Conservation (phyloP, 2,888 invertebrate species). For the Hirtodrosophila alboralis region DNA sequence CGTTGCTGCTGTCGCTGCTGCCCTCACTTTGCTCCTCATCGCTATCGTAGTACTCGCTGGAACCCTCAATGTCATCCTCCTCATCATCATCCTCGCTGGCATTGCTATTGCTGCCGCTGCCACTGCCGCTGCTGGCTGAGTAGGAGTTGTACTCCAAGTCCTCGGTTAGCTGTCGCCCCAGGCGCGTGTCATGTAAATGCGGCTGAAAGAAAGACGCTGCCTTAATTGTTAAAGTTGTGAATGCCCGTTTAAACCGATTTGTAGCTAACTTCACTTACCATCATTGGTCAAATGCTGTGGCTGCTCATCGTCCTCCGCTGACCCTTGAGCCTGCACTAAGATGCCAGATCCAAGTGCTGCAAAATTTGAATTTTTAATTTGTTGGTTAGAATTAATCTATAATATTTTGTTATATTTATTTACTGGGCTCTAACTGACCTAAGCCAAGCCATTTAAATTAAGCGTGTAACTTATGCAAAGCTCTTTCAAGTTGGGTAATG, state of each 20-base stretch:
- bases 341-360: slow-evolving; percentile 39
- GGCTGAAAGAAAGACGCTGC: slow-evolving; percentile 84
- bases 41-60: slow-evolving; percentile 79
- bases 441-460: slow-evolving; percentile 7
- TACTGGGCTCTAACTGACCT: slow-evolving; percentile 8
- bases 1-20: slow-evolving; percentile 74
- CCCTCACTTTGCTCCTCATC: slow-evolving; percentile 64
- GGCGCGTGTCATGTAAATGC: slow-evolving; percentile 66
- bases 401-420: background rate
- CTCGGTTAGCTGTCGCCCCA: slow-evolving; percentile 47
- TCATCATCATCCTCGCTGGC: slow-evolving; percentile 52
- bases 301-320: slow-evolving; percentile 64
- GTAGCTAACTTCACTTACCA: slow-evolving; percentile 68
- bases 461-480: slow-evolving; percentile 31
- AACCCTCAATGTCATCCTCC: slow-evolving; percentile 61
- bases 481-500: slow-evolving; percentile 38
- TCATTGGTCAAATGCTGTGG: slow-evolving; percentile 78
- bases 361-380: background rate
- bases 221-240: slow-evolving; percentile 82
- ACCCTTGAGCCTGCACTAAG: slow-evolving; percentile 4
- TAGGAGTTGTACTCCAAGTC: slow-evolving; percentile 39
- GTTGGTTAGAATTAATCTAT: background rate
- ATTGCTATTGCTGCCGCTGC: slow-evolving; percentile 37
- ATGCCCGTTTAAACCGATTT: slow-evolving; percentile 47
- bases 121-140: slow-evolving; percentile 44